These are phyloP conservation scores for Pantala flavescens DNA, from an alignment of 1,140 invertebrate genomes.

Conservation along the genomic window DNA sequence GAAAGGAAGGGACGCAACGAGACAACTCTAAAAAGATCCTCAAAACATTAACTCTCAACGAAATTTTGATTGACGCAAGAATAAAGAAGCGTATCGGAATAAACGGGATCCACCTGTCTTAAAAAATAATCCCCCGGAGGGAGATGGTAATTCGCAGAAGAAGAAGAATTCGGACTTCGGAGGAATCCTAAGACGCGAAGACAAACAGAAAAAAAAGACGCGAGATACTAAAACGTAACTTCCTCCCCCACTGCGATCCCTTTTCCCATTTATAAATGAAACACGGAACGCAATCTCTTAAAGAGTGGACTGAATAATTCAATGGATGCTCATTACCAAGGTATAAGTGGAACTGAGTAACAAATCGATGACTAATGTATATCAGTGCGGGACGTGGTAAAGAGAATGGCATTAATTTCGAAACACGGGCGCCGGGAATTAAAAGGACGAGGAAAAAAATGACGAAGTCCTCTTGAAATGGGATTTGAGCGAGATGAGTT, in stretches of 20 bases:
- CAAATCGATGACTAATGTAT: background rate
- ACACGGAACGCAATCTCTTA: background rate
- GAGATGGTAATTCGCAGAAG: too few species aligned
- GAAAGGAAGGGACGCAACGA: too few species aligned
- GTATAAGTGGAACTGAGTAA: background rate
- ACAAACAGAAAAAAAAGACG: too few species aligned
- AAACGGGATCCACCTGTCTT: too few species aligned
- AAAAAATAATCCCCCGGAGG: too few species aligned
- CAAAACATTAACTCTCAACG: too few species aligned
- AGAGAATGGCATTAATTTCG: constrained; percentile 6
- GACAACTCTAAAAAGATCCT: too few species aligned
- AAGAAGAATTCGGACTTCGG: too few species aligned
- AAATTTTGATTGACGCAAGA: too few species aligned
- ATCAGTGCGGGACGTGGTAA: background rate
- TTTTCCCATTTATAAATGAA: background rate
- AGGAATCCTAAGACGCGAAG: too few species aligned
- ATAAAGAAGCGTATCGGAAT: too few species aligned
- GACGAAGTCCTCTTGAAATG: background rate
- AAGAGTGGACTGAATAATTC: background rate
- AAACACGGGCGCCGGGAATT: background rate
- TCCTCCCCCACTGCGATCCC: background rate
- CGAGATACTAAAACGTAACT: too few species aligned
- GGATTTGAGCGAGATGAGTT: background rate
- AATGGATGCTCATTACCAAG: constrained; percentile 9
- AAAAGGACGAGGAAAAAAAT: background rate